Percentiles rank a stretch among this genome's conserved stretches.
Evolutionary conservation across 64 coral and sea anemone species (phyloP).

Genomic region (Dendronephthya gigantea): DNA sequence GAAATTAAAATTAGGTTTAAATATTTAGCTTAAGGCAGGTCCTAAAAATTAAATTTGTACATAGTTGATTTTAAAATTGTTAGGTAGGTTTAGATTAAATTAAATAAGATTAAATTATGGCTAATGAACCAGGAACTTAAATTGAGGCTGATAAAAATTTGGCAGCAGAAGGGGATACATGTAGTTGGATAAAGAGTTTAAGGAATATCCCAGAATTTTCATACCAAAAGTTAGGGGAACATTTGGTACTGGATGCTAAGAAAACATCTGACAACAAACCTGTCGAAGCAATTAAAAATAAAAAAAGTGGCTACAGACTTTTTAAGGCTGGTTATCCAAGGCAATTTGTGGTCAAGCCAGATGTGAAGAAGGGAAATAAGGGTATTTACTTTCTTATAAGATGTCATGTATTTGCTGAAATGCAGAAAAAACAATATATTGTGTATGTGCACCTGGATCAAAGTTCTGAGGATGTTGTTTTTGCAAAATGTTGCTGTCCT

Average conservation of each 20-base stretch:
- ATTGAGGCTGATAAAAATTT: too few species aligned
- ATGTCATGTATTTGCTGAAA: not conserved
- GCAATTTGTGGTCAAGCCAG: not conserved
- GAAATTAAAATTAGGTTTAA: too few species aligned
- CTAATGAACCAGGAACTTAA: too few species aligned
- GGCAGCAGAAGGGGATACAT: too few species aligned
- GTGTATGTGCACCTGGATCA: not conserved
- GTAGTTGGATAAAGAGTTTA: too few species aligned
- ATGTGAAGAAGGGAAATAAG: not conserved
- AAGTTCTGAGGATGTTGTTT: constrained; percentile 6
- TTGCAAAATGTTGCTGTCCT: constrained; percentile 18
- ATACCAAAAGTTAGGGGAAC: too few species aligned
- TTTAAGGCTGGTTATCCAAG: constrained; percentile 5
- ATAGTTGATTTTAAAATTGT: too few species aligned
- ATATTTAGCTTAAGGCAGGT: too few species aligned
- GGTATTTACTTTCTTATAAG: not conserved
- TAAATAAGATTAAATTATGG: too few species aligned
- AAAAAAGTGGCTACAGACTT: constrained; percentile 6
- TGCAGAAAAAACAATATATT: constrained; percentile 2
- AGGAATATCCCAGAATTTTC: too few species aligned
- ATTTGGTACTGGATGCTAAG: not conserved
- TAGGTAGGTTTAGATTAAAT: too few species aligned
- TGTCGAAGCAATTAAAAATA: not conserved
- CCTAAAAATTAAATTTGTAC: too few species aligned
- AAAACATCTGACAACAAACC: not conserved